Evolutionary conservation across 2,797 vertebrate genomes (phyloP).

Genomic region (Enteromius argenteus): DNA sequence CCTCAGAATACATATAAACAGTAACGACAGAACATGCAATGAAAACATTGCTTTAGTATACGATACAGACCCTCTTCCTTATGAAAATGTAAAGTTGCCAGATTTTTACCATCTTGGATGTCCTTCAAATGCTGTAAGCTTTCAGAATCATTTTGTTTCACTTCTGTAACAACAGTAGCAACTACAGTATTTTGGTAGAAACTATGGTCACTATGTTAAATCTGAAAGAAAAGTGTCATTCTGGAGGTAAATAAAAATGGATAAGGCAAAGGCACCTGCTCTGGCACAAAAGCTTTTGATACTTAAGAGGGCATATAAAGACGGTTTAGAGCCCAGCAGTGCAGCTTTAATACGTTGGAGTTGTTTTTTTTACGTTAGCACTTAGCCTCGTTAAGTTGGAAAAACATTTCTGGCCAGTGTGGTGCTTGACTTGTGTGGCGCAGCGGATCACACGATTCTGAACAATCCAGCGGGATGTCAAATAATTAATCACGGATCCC

Average conservation of each 20-base stretch:
- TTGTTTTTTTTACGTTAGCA: background rate
- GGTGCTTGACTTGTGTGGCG: conserved; percentile 26
- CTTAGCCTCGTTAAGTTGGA: conserved; percentile 33
- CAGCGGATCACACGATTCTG: conserved; percentile 31
- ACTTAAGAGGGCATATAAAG: conserved; percentile 29
- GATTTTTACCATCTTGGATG: background rate
- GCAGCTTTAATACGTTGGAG: conserved; percentile 11
- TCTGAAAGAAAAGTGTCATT: conserved; percentile 70
- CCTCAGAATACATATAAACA: conserved; percentile 5
- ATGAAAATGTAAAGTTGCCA: background rate
- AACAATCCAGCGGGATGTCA: conserved; percentile 34
- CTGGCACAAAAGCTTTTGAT: conserved; percentile 6
- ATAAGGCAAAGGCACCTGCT: conserved; percentile 47
- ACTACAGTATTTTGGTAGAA: background rate
- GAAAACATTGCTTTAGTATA: conserved; percentile 58
- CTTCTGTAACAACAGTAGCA: background rate
- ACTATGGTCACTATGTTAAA: conserved; percentile 58
- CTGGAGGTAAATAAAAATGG: conserved; percentile 59
- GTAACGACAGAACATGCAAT: conserved; percentile 57
- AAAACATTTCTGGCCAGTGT: conserved; percentile 26
- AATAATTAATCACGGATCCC: conserved; percentile 35
- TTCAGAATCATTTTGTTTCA: background rate
- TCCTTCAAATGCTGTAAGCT: background rate
- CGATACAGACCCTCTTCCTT: background rate
- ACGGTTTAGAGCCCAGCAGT: conserved; percentile 34